Base-by-base conservation (phyloP, 2,797 vertebrate genomes). In the Hemibagrus guttatus region DNA sequence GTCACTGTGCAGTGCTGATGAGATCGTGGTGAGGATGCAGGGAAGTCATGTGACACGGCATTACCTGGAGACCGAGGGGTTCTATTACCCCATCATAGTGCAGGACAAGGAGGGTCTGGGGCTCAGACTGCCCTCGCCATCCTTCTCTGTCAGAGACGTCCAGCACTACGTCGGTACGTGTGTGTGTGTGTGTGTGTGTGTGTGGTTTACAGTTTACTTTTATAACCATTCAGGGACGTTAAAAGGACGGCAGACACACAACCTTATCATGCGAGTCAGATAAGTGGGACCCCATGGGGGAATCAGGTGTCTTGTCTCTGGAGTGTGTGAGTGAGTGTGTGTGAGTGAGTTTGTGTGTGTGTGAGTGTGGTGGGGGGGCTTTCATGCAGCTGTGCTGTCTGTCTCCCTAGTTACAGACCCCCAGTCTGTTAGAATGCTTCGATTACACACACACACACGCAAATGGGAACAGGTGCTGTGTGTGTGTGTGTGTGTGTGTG, bases 81-180 rank as follows among this genome's bases (percentile, higher is more conserved):
- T 99, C 93, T 95, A 95, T 90, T 96, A 97, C 91, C 98, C 98
- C 66, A 97, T 99, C 81, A 94, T 92, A 90, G 94, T 99, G 92
- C 94, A 97, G 2, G 97, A 97, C 90, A 95, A 97, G 95, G 98
- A 99, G 85, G 98, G 96, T 39, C 94, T 99, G 88, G 98, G 98
- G 28, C 97, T 99, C 90, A 96, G 96, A 90, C 96, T 99, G 59
- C 98, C 98, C 26, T 92, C 95, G 0, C 93, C 94, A 3, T 95
- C 96, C 5, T 99, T 99, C 92, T 97, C 98, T 0, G 97, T 98
- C 91, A 95, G 92, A 91, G 97, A 99, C 86, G 98, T 99, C 95
- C 97, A 99, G 95, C 97, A 94, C 89, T 98, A 98, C 84, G 98
- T 99, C 85, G 98, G 98, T 99, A 94, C 95, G 97, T 84, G 5